Conservation (phyloP, 2,797 vertebrate genomes). For the Hippopotamyrus pictus region DNA sequence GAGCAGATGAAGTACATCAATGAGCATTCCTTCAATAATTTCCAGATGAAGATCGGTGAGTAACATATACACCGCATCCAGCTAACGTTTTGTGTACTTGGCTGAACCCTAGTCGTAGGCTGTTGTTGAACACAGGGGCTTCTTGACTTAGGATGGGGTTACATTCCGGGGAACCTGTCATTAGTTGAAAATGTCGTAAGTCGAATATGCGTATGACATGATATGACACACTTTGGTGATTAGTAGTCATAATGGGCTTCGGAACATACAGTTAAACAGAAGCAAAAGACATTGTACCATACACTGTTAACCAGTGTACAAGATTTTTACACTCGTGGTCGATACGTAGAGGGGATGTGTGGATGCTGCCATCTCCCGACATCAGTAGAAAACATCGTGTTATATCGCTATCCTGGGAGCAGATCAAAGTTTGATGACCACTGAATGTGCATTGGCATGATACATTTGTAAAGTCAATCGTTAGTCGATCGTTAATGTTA, state of each 20-base stretch:
- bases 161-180: neutral
- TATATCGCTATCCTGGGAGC: neutral
- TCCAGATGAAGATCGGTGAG: slow-evolving; percentile 96
- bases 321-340: neutral
- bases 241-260: neutral
- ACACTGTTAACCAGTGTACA: neutral
- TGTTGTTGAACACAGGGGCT: neutral
- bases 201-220: neutral
- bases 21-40: slow-evolving; percentile 96
- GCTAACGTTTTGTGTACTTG: neutral
- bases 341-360: neutral
- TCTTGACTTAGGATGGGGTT: neutral
- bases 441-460: neutral
- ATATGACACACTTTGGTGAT: neutral
- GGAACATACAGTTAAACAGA: neutral
- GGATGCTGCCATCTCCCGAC: neutral
- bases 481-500: neutral
- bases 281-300: neutral
- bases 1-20: slow-evolving; percentile 97
- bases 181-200: neutral
- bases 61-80: neutral
- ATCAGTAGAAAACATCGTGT: neutral
- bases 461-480: neutral
- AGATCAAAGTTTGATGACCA: neutral
- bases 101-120: neutral